Evolutionary conservation across 2,113 vertebrate species (phyloP), one percentile per base, ranked within the genome.

Genomic region (Clarias gariepinus): DNA sequence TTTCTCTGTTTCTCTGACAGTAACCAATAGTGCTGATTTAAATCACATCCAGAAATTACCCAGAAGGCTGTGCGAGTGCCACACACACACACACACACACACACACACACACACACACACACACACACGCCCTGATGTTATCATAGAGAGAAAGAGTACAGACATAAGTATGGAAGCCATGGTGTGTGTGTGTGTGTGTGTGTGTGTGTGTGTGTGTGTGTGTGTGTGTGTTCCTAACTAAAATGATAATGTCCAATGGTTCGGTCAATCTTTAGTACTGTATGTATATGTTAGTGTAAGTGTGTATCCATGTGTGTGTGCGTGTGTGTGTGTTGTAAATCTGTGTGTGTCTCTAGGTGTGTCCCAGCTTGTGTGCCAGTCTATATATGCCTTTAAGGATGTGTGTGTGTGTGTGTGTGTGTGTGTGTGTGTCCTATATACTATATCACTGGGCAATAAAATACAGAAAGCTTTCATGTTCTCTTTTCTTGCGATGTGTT

Each of bases 1-100:
- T 69, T 73, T 85, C 86, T 88, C 84, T 19, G 57, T 88, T 47
- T 85, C 78, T 52, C 12, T 88, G 55, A 66, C 71, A 71, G 68
- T 25, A 73, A 84, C 18, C 7, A 18, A 84, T 84, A 53, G 68
- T 84, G 69, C 3, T 84, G 53, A 60, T 84, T 41, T 41, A 74
- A 60, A 84, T 84, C 69, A 58, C 19, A 74, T 69, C 64, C 63
- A 69, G 63, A 79, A 64, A 68, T 64, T 68, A 68, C 53, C 63
- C 81, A 83, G 63, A 64, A 53, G 53, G 41, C 63, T 68, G 0
- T 83, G 77, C 77, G 7, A 77, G 73, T 25, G 9, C 33, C n/a
- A n/a, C n/a, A n/a, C n/a, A n/a, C n/a, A n/a, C n/a, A n/a, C n/a
- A n/a, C n/a, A n/a, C n/a, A n/a, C n/a, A n/a, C n/a, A n/a, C n/a